Conservation (phyloP, 2,888 invertebrate species). For the Odontocerum albicorne region DNA sequence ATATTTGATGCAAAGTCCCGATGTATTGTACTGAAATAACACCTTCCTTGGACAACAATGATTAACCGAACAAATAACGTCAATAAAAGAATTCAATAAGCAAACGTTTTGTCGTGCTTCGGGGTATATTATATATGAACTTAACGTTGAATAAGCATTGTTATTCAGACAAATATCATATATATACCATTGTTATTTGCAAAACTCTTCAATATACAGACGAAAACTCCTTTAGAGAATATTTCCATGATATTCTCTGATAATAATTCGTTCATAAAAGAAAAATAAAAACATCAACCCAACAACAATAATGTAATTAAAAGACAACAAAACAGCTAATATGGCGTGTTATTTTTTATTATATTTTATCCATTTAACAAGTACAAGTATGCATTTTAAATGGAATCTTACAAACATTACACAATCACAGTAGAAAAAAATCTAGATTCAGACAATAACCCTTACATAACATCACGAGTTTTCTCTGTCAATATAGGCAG, state of each 20-base stretch:
- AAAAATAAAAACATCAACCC: not conserved
- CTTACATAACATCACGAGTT: too few species aligned
- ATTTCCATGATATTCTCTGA: conserved; percentile 3
- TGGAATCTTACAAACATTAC: too few species aligned
- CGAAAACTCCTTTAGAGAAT: conserved; percentile 9
- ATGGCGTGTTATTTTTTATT: too few species aligned
- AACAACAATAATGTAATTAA: too few species aligned
- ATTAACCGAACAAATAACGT: conserved; percentile 23
- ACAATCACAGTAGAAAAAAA: too few species aligned
- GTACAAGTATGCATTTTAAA: too few species aligned
- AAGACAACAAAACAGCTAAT: too few species aligned
- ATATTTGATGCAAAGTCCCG: conserved; percentile 4
- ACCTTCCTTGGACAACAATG: conserved; percentile 18
- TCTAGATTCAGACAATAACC: too few species aligned
- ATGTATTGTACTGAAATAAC: conserved; percentile 5
- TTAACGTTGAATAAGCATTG: not conserved
- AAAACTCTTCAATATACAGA: conserved; percentile 14
- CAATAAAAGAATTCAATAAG: conserved; percentile 18
- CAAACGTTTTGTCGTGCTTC: conserved; percentile 11
- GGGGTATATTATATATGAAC: conserved; percentile 8
- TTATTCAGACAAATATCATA: conserved; percentile 17
- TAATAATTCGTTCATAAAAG: not conserved
- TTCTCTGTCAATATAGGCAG: too few species aligned
- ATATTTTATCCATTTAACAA: too few species aligned
- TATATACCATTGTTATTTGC: conserved; percentile 14